phyloP scores from a whole-genome alignment of 2,113 vertebrate species.

The Mesocricetus auratus region DNA sequence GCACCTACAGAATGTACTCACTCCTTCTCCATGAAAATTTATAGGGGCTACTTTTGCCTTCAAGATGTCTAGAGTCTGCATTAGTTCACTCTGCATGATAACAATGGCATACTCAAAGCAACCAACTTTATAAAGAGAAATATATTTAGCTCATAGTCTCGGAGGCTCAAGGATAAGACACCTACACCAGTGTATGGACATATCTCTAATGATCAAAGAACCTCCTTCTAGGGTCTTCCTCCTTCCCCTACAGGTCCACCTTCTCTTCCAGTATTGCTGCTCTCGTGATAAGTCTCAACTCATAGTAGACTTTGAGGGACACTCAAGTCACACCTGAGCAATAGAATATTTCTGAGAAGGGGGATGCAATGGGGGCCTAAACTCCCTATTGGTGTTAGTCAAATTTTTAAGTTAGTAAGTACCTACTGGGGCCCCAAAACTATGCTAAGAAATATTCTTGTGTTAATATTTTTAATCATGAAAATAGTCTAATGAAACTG shows the following conservation, averaged over 20 bases:
- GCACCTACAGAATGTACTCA: background rate
- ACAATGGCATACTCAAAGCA: background rate
- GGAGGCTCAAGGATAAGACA: background rate
- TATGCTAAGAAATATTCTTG: slow-evolving; percentile 20
- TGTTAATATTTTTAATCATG: slow-evolving; percentile 34
- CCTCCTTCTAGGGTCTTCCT: background rate
- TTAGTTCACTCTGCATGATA: background rate
- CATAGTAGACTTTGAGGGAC: background rate
- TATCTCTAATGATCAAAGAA: background rate
- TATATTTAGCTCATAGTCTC: background rate
- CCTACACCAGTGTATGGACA: background rate
- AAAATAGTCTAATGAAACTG: background rate
- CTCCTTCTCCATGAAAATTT: background rate
- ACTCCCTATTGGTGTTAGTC: background rate
- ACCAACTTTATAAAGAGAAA: background rate
- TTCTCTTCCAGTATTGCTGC: background rate
- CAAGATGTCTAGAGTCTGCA: background rate
- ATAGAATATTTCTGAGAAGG: background rate
- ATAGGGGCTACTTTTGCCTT: background rate
- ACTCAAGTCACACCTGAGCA: background rate
- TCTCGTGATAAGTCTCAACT: background rate
- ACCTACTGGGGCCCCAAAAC: background rate
- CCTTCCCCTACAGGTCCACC: background rate
- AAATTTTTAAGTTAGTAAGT: background rate
- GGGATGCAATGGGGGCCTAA: background rate